Conservation (phyloP, 2,888 invertebrate species). For the Rhagonycha fulva region DNA sequence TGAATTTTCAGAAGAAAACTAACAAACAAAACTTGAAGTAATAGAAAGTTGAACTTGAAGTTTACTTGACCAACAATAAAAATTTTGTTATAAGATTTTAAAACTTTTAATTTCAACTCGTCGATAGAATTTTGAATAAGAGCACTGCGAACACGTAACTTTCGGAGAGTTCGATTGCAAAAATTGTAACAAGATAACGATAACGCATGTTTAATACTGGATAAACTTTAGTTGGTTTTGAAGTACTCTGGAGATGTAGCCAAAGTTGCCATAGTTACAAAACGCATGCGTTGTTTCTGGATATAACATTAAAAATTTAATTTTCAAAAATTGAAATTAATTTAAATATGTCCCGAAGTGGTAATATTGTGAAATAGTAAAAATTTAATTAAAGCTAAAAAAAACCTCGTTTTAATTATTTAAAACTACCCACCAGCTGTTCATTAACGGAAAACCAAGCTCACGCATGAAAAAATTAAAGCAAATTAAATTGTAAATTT, state of each 20-base stretch:
- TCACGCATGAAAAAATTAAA: slow-evolving; percentile 31
- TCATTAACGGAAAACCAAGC: slow-evolving; percentile 43
- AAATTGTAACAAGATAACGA: neutral
- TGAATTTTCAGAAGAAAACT: neutral
- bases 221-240: neutral
- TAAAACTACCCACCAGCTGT: neutral
- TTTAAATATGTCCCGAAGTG: neutral
- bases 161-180: neutral
- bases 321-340: neutral
- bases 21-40: neutral
- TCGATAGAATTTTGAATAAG: neutral
- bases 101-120: neutral
- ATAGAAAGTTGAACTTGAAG: neutral
- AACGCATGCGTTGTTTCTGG: slow-evolving; percentile 9
- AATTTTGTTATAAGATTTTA: neutral
- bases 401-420: neutral
- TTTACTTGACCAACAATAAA: neutral
- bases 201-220: neutral
- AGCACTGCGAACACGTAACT: neutral
- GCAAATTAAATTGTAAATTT: too few relatives aligned
- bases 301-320: neutral
- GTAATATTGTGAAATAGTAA: neutral
- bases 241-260: slow-evolving; percentile 2
- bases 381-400: neutral
- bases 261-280: slow-evolving; percentile 11